Base-by-base conservation (phyloP, 2,113 vertebrate genomes). In the Anas platyrhynchos region DNA sequence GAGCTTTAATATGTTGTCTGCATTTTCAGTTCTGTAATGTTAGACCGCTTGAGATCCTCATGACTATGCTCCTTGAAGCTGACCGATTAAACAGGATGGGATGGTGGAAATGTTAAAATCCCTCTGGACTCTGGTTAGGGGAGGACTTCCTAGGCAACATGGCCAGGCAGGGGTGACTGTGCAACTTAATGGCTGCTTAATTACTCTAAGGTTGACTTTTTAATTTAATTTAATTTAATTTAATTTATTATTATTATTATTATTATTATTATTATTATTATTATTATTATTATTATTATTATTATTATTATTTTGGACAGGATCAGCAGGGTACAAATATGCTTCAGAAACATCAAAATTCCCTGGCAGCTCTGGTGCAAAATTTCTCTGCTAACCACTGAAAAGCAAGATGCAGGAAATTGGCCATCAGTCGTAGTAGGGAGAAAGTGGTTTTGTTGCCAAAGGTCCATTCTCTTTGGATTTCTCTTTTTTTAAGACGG, bases 141-240 rank as follows among this genome's bases (percentile, higher is more conserved):
- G 3, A 79, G 16, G 29, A 44, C 76, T 73, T 71, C 21, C 7
- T 63, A 44, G 32, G 3, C 58, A 73, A 12, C 34, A 26, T 1
- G 5, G 13, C 2, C 50, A 61, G 16, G 6, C 18, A 74, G 31
- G 9, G 6, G 6, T 44, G 10, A 5, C 9, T 1, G 4, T 55
- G 14, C 4, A 68, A 52, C 0, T 9, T 56, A 68, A 44, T 32
- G 29, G 27, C 6, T 83, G 31, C 36, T 50, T 71, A 85, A 58
- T 20, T 44, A 63, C 25, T 46, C 32, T 67, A 21, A 63, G 1
- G 5, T 8, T 62, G 27, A 38, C 41, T 11, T 86, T 2, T 3
- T 56, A 13, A 23, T 50, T 50, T 56, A 13, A 23, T 50, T 50
- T 44, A 17, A 16, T 44, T 44, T 44, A 8, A n/a, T n/a, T n/a